Percentiles rank a stretch among this genome's conserved stretches.
These are phyloP conservation scores for Enteromius fasciolatus DNA, from an alignment of 2,797 vertebrate genomes.

Conservation along the genomic window DNA sequence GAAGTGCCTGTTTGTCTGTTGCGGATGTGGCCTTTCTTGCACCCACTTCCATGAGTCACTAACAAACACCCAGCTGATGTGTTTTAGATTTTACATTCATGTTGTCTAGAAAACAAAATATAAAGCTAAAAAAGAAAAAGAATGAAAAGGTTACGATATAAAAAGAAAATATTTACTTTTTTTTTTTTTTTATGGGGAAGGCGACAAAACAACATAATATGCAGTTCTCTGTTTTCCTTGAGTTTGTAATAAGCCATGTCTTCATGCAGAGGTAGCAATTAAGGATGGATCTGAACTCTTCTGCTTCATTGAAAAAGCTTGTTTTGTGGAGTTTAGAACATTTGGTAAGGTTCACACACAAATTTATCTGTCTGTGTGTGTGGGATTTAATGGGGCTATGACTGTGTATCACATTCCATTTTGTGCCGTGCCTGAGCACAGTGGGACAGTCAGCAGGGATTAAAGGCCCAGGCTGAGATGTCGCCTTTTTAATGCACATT, in stretches of 20 bases:
- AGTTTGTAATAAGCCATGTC: conserved; percentile 65
- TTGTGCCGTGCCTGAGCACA: conserved; percentile 48
- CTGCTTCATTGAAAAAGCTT: conserved; percentile 24
- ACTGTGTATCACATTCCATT: conserved; percentile 49
- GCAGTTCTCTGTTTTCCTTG: conserved; percentile 55
- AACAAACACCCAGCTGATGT: not conserved
- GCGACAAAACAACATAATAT: not conserved
- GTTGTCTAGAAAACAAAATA: not conserved
- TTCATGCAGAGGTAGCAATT: conserved; percentile 74
- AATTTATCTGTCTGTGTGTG: not conserved
- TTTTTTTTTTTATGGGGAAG: not conserved
- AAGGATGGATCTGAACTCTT: conserved; percentile 53
- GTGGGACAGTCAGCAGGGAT: conserved; percentile 59
- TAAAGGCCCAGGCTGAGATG: conserved; percentile 51
- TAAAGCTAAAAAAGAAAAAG: not conserved
- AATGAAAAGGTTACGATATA: not conserved
- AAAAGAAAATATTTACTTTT: not conserved
- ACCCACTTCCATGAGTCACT: conserved; percentile 23
- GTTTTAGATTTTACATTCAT: not conserved
- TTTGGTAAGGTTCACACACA: conserved; percentile 14
- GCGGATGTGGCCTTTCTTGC: conserved; percentile 22
- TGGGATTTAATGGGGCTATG: conserved; percentile 40
- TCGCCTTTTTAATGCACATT: conserved; percentile 52
- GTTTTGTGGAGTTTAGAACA: conserved; percentile 27
- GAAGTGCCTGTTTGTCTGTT: conserved; percentile 25